Evolutionary conservation across 1,140 invertebrate species (phyloP).

Genomic region (Lanistes nyassanus): DNA sequence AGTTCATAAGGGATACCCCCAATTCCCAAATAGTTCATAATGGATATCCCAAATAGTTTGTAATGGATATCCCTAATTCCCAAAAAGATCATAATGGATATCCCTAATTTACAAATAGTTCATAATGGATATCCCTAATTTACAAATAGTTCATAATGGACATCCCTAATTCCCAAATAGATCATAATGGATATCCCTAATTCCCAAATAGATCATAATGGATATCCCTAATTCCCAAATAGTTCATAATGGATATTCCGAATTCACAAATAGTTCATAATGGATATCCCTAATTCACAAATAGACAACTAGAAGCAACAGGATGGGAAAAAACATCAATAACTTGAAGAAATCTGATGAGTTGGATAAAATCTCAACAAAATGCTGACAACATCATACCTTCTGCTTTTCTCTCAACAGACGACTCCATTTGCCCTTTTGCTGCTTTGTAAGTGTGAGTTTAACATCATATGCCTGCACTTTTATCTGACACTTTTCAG

Average conservation of each 20-base stretch:
- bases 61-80: too few relatives aligned
- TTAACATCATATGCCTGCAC: conserved; percentile 25
- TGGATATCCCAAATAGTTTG: too few relatives aligned
- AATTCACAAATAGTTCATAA: neutral
- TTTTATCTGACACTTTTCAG: conserved; percentile 25
- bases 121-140: too few relatives aligned
- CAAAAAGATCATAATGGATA: too few relatives aligned
- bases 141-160: neutral
- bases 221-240: neutral
- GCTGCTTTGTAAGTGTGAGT: conserved; percentile 35
- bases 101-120: too few relatives aligned
- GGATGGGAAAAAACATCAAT: neutral
- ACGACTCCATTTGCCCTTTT: conserved; percentile 36
- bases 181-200: too few relatives aligned
- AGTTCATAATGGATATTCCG: neutral
- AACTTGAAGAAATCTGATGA: neutral
- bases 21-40: too few relatives aligned
- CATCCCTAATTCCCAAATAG: too few relatives aligned
- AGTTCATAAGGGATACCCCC: too few relatives aligned
- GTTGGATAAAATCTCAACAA: neutral
- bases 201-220: neutral
- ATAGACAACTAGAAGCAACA: neutral
- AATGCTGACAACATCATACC: conserved; percentile 15
- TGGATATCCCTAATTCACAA: neutral
- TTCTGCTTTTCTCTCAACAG: conserved; percentile 36